Evolutionary conservation across 2,888 invertebrate species (phyloP), one percentile per base, ranked within the genome.

Genomic region (Sipha maydis): DNA sequence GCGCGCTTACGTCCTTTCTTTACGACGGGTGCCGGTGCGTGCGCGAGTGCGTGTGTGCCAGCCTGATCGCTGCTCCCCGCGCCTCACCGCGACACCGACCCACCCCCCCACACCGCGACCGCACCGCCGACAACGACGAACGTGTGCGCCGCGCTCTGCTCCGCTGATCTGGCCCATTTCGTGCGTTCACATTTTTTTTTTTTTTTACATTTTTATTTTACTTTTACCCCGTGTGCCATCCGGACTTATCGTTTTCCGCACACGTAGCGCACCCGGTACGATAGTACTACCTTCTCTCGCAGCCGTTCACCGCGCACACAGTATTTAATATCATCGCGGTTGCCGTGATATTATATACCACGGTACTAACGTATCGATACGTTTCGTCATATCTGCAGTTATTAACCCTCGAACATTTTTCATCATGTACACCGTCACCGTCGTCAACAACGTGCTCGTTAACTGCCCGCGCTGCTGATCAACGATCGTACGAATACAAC

Each of bases 81-180:
- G 11, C 77, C 38, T 28, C 28, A 0, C 75, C 71, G n/a, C 61
- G 41, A 0, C n/a, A 25, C 31, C 9, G 3, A 28, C 41, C 34
- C 3, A 38, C 54, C 61, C 48, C n/a, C 69, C 67, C 19, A 7
- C 21, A 21, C 54, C 83, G 61, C 41, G 17, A 9, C 73, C n/a
- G 19, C 76, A 7, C 38, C 75, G 1, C 21, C n/a, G n/a, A n/a
- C n/a, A n/a, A n/a, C n/a, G n/a, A n/a, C 77, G 67, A 75, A 79
- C 78, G 78, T 83, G 84, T 67, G 76, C 61, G 61, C 84, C 67
- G 69, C 79, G 69, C 82, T 71, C 82, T 48, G 75, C 75, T 25
- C 85, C 75, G 88, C 82, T 76, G 88, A 88, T 82, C 61, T 88
- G 88, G 80, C 88, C 88, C 82, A 41, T 82, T 76, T 80, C 80